phyloP scores from a whole-genome alignment of 2,113 vertebrate species.

The Nerophis lumbriciformis region DNA sequence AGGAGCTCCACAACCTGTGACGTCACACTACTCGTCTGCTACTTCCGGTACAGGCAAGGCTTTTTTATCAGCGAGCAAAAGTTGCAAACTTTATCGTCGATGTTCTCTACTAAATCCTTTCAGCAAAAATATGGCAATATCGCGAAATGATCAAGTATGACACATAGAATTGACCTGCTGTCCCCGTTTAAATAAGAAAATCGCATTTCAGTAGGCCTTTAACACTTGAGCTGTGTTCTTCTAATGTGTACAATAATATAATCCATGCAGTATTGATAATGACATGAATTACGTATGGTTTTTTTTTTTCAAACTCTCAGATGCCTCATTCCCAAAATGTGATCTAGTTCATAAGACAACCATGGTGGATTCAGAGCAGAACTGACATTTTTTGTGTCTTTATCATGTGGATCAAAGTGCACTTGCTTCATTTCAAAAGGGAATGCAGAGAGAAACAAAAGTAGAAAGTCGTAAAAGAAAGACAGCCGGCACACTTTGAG shows the following conservation, averaged over 20 bases:
- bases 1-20: too few relatives aligned
- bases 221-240: background rate
- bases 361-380: slow-evolving; percentile 52
- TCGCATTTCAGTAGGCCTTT: too few relatives aligned
- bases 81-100: too few relatives aligned
- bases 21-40: too few relatives aligned
- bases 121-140: too few relatives aligned
- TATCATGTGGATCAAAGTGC: slow-evolving; percentile 56
- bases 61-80: too few relatives aligned
- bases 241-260: slow-evolving; percentile 3
- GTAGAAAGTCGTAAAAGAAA: slow-evolving; percentile 10
- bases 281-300: background rate
- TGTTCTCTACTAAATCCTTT: too few relatives aligned
- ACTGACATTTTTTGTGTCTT: slow-evolving; percentile 65
- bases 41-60: too few relatives aligned
- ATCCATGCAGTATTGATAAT: slow-evolving; percentile 18
- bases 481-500: slow-evolving; percentile 31
- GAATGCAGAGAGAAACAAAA: slow-evolving; percentile 41
- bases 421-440: slow-evolving; percentile 61
- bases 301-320: slow-evolving; percentile 11
- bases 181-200: too few relatives aligned
- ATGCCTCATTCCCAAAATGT: background rate
- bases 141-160: too few relatives aligned
- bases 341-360: slow-evolving; percentile 53
- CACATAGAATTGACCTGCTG: too few relatives aligned